phyloP scores from a whole-genome alignment of 2,797 vertebrate species.

The Gambelia wislizenii region DNA sequence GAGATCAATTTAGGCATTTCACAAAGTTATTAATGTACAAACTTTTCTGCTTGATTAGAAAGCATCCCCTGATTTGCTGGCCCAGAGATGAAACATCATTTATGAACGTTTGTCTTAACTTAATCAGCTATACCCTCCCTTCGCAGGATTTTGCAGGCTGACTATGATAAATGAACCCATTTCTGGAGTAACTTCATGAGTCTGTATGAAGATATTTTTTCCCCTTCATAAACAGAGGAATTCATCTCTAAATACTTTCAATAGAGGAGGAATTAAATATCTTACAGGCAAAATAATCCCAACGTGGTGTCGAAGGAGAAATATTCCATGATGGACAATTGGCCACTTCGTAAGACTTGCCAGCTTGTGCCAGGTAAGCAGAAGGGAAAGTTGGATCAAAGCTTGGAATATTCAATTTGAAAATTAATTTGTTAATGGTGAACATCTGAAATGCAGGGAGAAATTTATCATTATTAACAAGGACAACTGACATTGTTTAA shows the following conservation, averaged over 20 bases:
- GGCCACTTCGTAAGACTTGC: too few species aligned
- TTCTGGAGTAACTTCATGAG: not conserved
- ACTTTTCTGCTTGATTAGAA: slow-evolving; percentile 53
- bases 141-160: slow-evolving; percentile 2
- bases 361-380: not conserved
- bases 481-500: too few species aligned
- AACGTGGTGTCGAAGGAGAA: not conserved
- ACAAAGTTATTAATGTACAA: slow-evolving; percentile 64
- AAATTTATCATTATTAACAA: too few species aligned
- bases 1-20: slow-evolving; percentile 30
- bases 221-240: not conserved
- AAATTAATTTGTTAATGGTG: too few species aligned
- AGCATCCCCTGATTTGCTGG: slow-evolving; percentile 66
- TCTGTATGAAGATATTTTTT: not conserved
- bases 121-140: slow-evolving; percentile 62
- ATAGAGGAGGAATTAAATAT: not conserved
- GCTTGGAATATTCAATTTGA: too few species aligned
- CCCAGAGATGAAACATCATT: slow-evolving; percentile 59
- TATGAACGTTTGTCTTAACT: slow-evolving; percentile 72
- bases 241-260: not conserved
- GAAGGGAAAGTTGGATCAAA: not conserved
- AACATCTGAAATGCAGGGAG: too few species aligned
- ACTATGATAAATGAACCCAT: not conserved
- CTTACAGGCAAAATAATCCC: not conserved
- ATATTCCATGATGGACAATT: not conserved